phyloP scores from a whole-genome alignment of 1,140 invertebrate species.

The Drosophila tristis region DNA sequence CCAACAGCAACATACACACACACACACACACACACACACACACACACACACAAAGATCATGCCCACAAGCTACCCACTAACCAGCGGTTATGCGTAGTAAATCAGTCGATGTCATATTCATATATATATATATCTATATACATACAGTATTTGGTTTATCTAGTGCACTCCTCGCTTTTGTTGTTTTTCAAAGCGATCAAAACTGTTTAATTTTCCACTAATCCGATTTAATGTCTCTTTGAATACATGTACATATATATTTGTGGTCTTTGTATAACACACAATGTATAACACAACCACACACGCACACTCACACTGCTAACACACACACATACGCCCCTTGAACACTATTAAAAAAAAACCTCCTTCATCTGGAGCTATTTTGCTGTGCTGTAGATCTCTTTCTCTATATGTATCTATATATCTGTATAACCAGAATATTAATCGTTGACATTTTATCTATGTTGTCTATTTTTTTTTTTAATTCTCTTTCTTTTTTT shows the following conservation, averaged over 20 bases:
- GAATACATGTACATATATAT: constrained; percentile 26
- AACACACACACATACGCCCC: constrained; percentile 5
- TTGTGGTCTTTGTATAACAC: constrained; percentile 34
- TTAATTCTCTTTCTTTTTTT: constrained; percentile 41
- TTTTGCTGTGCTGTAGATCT: constrained; percentile 46
- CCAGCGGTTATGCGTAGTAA: constrained; percentile 58
- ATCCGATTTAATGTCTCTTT: constrained; percentile 31
- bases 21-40: constrained; percentile 31
- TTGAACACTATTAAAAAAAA: constrained; percentile 20
- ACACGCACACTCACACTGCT: background rate
- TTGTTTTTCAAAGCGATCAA: constrained; percentile 17
- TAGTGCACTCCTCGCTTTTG: constrained; percentile 58
- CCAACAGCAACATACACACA: constrained; percentile 27
- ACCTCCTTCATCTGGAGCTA: constrained; percentile 34
- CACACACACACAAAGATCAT: constrained; percentile 36
- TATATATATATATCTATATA: constrained; percentile 34
- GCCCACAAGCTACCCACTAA: constrained; percentile 49
- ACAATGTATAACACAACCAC: constrained; percentile 4
- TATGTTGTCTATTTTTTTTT: constrained; percentile 40
- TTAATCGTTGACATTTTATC: constrained; percentile 54
- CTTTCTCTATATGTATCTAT: constrained; percentile 43
- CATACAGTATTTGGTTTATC: constrained; percentile 45
- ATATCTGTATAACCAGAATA: constrained; percentile 56
- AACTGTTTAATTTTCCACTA: constrained; percentile 34
- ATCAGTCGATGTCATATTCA: constrained; percentile 43